phyloP scores from a whole-genome alignment of 2,797 vertebrate species.

The Chlorospingus semifuscus region DNA sequence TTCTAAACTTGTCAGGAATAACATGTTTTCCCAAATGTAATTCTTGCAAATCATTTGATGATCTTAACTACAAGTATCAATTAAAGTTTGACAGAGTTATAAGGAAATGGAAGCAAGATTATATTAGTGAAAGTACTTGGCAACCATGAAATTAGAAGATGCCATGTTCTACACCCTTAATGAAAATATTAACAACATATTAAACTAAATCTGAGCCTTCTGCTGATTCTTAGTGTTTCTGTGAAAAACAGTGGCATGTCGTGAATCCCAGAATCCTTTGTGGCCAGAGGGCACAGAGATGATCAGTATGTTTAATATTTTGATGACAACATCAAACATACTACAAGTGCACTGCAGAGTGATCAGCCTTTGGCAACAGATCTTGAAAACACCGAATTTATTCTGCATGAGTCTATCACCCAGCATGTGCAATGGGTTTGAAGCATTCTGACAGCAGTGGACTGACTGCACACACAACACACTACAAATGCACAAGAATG shows the following conservation, averaged over 20 bases:
- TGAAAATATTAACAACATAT: slow-evolving; percentile 4
- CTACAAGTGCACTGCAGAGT: neutral
- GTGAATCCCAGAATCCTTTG: neutral
- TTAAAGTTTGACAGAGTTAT: neutral
- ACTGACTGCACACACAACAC: neutral
- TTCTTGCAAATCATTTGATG: neutral
- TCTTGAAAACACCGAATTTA: neutral
- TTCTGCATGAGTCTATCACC: neutral
- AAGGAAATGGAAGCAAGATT: neutral
- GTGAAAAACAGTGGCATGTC: slow-evolving; percentile 8
- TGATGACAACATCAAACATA: slow-evolving; percentile 11
- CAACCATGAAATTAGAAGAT: neutral
- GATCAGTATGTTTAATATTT: slow-evolving; percentile 1
- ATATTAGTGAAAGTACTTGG: neutral
- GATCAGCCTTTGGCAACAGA: neutral
- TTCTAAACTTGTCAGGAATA: neutral
- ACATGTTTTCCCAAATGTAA: neutral
- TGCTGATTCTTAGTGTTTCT: neutral
- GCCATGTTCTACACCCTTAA: neutral
- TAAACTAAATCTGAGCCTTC: neutral
- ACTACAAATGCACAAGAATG: neutral
- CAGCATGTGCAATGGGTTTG: neutral
- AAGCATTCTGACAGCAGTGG: neutral
- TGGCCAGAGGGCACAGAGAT: neutral
- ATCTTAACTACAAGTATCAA: neutral